phyloP scores from a whole-genome alignment of 2,888 invertebrate genomes.

The Caenorhabditis wallacei region DNA sequence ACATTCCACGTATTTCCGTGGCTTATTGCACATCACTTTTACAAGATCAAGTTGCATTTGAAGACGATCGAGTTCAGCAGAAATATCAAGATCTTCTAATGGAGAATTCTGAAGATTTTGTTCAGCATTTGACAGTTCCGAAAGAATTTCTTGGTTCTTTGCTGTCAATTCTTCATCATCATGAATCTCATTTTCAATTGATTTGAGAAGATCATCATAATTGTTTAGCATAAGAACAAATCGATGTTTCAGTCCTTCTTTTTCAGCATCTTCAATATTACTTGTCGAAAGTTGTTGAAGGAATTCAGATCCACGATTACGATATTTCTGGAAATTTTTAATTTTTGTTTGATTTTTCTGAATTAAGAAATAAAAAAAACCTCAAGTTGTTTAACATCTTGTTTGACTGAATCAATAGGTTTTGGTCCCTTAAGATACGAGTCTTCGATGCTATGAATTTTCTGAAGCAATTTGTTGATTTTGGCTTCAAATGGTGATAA shows the following conservation, averaged over 20 bases:
- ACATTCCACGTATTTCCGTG: constrained; percentile 74
- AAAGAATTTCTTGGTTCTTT: constrained; percentile 71
- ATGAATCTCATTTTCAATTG: constrained; percentile 64
- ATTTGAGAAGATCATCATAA: constrained; percentile 56
- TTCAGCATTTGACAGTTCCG: constrained; percentile 64
- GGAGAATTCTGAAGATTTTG: constrained; percentile 64
- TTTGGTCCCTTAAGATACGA: constrained; percentile 70
- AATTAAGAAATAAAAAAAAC: background rate
- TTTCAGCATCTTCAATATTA: constrained; percentile 63
- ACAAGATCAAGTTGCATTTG: constrained; percentile 76
- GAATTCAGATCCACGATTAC: constrained; percentile 47
- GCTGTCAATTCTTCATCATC: constrained; percentile 70
- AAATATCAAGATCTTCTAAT: constrained; percentile 66
- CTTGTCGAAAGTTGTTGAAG: constrained; percentile 54
- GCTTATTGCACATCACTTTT: constrained; percentile 72
- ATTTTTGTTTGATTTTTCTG: background rate
- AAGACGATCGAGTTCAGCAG: constrained; percentile 72
- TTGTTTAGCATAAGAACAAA: constrained; percentile 54
- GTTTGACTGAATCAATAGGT: constrained; percentile 58
- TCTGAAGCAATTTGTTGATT: constrained; percentile 60
- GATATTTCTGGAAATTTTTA: constrained; percentile 51
- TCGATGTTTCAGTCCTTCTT: constrained; percentile 62
- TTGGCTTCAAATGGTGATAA: constrained; percentile 61
- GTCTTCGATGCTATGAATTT: constrained; percentile 56
- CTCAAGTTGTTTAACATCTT: constrained; percentile 65